Conservation (phyloP, 2,113 vertebrate species). For the Gadus chalcogrammus region DNA sequence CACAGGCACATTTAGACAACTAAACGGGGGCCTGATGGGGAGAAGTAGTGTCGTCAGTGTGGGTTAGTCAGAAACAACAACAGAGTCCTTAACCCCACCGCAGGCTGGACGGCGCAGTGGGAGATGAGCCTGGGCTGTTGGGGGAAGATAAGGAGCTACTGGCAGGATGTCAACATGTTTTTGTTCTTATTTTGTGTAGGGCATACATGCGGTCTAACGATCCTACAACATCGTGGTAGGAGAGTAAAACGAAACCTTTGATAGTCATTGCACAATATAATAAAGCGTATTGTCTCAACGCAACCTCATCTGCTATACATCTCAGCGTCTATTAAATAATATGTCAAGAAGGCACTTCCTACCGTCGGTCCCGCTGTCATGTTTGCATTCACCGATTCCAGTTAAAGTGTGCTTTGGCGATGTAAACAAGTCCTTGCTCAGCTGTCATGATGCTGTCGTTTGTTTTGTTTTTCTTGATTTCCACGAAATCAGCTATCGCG, state of each 20-base stretch:
- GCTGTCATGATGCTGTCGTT: conserved; percentile 37
- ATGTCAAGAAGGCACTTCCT: neutral
- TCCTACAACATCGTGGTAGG: neutral
- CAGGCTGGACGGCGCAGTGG: neutral
- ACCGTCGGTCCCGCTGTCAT: neutral
- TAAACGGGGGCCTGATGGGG: neutral
- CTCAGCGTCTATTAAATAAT: no score
- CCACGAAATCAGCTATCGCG: conserved; percentile 51
- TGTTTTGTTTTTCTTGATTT: conserved; percentile 65
- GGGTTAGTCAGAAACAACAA: neutral
- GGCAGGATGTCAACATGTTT: conserved; percentile 15
- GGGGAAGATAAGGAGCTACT: conserved; percentile 40
- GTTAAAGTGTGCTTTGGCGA: neutral
- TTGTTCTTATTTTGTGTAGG: neutral
- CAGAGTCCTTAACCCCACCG: neutral
- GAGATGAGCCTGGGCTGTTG: conserved; percentile 38
- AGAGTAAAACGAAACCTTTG: conserved; percentile 31
- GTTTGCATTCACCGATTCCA: neutral
- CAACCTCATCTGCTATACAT: conserved; percentile 20
- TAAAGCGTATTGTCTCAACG: neutral
- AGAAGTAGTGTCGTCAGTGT: no score
- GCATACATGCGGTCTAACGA: neutral
- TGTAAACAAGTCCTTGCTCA: conserved; percentile 7
- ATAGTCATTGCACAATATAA: neutral
- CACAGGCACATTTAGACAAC: conserved; percentile 14